Base-by-base conservation (phyloP, 2,113 vertebrate species). In the Pelvicachromis taeniatus region DNA sequence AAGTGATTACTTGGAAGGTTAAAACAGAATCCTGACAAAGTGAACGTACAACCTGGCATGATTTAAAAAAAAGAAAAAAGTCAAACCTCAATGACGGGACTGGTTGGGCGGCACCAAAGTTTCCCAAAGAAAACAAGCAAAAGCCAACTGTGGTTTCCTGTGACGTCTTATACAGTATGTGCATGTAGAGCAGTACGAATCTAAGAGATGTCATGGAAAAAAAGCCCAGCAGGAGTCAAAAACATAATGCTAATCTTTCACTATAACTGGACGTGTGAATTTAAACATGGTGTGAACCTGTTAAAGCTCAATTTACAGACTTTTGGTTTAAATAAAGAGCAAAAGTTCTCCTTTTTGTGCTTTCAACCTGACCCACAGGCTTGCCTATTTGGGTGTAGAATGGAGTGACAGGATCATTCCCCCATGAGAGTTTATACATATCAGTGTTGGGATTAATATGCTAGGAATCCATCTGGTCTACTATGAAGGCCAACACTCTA, bases 81-180 rank as follows among this genome's bases (percentile, higher is more conserved):
- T 31, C 12, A 16, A 59, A 33, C 19, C 38, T 78, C 53, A 55
- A 4, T 58, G 58, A 88, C 13, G 59, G 80, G 80, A 75, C 35
- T 13, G 79, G 35, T 63, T 80, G 81, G 86, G 85, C 26, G 52
- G 70, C 16, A 31, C 31, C 17, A 61, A 85, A 38, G 68, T 73
- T 87, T 84, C 82, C 59, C 33, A 88, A 83, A 88, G 16, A 80
- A 59, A 83, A 85, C 82, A 75, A 52, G 50, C 80, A 78, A 80
- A 79, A 91, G 82, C 87, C 85, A 84, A 65, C 55, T 87, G 85
- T 84, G 90, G 90, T 88, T 93, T 93, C 84, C 85, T 85, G 87
- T 89, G 84, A 89, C 61, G 73, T 88, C 68, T 31, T 16, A 10
- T 31, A 31, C 58, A 77, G 80, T 50, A 52, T 77, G 78, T 77